Conservation (phyloP, 2,797 vertebrate genomes). For the Myotis daubentonii region DNA sequence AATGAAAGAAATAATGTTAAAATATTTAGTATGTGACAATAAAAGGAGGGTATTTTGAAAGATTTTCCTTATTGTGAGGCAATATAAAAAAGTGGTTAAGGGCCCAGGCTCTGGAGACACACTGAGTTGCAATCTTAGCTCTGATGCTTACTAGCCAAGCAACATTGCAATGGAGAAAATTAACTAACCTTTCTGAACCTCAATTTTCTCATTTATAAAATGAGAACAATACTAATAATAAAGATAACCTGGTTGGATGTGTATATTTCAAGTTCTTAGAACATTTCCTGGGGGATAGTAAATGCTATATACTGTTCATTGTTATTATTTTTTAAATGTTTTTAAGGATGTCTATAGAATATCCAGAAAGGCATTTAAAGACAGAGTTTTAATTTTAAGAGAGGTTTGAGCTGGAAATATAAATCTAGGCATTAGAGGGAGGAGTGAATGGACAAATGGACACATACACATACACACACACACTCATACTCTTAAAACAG, state of each 20-base stretch:
- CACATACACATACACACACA: background rate
- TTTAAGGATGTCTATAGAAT: background rate
- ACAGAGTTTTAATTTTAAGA: background rate
- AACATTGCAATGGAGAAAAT: slow-evolving; percentile 18
- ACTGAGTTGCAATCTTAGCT: background rate
- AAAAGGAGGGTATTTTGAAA: background rate
- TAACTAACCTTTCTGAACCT: background rate
- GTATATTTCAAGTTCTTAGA: background rate
- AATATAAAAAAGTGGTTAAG: background rate
- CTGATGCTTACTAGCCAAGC: background rate
- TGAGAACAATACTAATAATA: background rate
- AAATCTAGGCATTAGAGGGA: background rate
- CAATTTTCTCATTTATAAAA: background rate
- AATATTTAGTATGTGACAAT: background rate
- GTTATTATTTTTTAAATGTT: background rate
- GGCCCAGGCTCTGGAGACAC: background rate
- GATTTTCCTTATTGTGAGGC: background rate
- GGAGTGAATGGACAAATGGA: background rate
- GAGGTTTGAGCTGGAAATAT: background rate
- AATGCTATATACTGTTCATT: background rate
- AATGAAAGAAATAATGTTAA: background rate
- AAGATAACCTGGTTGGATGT: background rate
- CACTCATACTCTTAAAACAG: background rate
- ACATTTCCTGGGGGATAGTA: background rate
- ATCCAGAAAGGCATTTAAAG: background rate